These are phyloP conservation scores for Shinisaurus crocodilurus DNA, from an alignment of 2,113 vertebrate species.

Conservation along the genomic window DNA sequence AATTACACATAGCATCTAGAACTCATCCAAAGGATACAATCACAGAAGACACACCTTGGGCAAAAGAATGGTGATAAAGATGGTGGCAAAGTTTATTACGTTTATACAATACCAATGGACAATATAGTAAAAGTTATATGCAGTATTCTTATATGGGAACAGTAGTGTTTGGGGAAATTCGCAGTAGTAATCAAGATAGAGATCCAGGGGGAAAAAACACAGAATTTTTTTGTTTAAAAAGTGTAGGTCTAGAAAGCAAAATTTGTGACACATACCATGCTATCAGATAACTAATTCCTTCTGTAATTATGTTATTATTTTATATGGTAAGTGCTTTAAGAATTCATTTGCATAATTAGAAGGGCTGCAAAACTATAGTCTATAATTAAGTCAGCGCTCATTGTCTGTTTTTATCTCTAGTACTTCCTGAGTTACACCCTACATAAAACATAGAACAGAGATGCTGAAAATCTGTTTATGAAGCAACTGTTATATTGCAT, in stretches of 20 bases:
- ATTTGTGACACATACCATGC: not conserved
- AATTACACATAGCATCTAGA: not conserved
- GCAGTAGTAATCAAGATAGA: not conserved
- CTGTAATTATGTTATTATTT: not conserved
- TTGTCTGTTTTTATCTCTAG: not conserved
- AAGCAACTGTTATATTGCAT: not conserved
- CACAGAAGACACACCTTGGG: not conserved
- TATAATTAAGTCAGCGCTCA: not conserved
- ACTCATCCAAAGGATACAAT: not conserved
- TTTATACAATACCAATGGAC: not conserved
- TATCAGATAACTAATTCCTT: not conserved
- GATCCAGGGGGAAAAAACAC: not conserved
- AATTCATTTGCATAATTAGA: not conserved
- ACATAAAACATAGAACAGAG: not conserved
- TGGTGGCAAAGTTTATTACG: not conserved
- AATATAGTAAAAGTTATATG: too few species aligned
- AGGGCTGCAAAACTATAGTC: not conserved
- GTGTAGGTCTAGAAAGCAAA: not conserved
- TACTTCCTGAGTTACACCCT: rapidly evolving
- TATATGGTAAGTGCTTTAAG: rapidly evolving
- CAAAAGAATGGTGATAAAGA: not conserved
- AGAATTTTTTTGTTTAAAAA: not conserved
- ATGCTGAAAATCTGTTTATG: not conserved
- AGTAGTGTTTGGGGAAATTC: not conserved
- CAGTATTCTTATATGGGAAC: not conserved